A percentile compares a stretch with the other conserved stretches of the same genome.
These are phyloP conservation scores for Aphelocoma californica DNA, from an alignment of 2,797 vertebrate genomes.

Conservation along the genomic window DNA sequence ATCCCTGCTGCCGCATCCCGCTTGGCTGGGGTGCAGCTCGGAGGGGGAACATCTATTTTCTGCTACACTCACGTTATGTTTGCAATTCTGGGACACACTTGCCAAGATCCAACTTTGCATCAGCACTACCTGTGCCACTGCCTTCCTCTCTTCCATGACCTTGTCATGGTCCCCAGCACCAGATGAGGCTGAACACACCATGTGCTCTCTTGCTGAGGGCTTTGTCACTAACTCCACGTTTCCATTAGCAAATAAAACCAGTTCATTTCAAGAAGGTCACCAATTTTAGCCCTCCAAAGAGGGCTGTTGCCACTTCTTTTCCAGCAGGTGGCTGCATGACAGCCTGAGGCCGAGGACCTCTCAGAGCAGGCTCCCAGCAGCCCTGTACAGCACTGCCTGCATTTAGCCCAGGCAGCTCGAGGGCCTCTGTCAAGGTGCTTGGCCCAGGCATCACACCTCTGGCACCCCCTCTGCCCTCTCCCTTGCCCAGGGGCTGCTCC, in stretches of 20 bases:
- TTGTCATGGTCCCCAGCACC: not conserved
- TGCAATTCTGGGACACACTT: not conserved
- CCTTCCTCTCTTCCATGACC: not conserved
- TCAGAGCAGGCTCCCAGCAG: not conserved
- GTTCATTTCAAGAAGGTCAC: not conserved
- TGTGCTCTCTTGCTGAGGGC: not conserved
- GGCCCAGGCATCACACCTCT: not conserved
- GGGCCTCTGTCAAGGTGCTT: not conserved
- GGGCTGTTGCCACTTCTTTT: not conserved
- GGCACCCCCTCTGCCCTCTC: too few relatives aligned
- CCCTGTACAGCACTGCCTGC: fast-evolving
- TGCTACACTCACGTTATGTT: not conserved
- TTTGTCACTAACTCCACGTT: not conserved
- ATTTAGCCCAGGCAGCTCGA: fast-evolving
- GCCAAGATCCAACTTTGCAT: not conserved
- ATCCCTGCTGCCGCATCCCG: not conserved
- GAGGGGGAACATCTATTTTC: not conserved
- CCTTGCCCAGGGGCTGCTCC: not conserved
- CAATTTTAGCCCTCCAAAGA: not conserved
- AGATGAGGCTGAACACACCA: fast-evolving
- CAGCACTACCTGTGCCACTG: not conserved
- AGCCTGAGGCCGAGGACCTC: not conserved
- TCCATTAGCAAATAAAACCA: not conserved
- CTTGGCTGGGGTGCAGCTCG: not conserved
- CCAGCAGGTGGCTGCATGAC: not conserved